phyloP scores from a whole-genome alignment of 2,888 invertebrate genomes.

The Aporophyla nigra region DNA sequence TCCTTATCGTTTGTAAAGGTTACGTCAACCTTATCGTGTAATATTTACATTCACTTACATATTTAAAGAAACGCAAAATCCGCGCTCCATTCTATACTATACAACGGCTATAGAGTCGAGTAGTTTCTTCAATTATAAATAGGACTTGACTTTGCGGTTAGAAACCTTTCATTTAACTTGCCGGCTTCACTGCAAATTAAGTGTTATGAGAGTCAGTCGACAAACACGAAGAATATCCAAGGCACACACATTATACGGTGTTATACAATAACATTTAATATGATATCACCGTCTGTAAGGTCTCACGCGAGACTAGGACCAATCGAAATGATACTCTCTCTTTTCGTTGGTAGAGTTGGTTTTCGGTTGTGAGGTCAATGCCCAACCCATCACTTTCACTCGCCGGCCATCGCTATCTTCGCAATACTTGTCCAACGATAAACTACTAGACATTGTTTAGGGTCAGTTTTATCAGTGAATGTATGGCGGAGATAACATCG shows the following conservation, averaged over 20 bases:
- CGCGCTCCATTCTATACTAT: slow-evolving; percentile 7
- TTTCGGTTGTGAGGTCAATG: slow-evolving; percentile 36
- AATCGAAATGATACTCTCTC: slow-evolving; percentile 31
- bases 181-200: slow-evolving; percentile 56
- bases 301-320: slow-evolving; percentile 22
- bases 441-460: slow-evolving; percentile 60
- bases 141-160: slow-evolving; percentile 30
- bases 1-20: slow-evolving; percentile 31
- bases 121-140: slow-evolving; percentile 34
- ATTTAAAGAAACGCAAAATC: slow-evolving; percentile 35
- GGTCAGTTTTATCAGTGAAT: slow-evolving; percentile 60
- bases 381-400: slow-evolving; percentile 67
- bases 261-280: slow-evolving; percentile 67
- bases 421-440: slow-evolving; percentile 56
- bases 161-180: slow-evolving; percentile 56
- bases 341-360: slow-evolving; percentile 10
- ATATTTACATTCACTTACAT: slow-evolving; percentile 38
- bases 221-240: slow-evolving; percentile 56
- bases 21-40: slow-evolving; percentile 47
- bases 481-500: slow-evolving; percentile 47
- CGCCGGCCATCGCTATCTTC: slow-evolving; percentile 49
- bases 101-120: slow-evolving; percentile 14
- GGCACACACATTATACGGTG: slow-evolving; percentile 54
- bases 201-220: slow-evolving; percentile 53
- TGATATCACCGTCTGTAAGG: slow-evolving; percentile 58